Evolutionary conservation across 1,140 invertebrate genomes (phyloP).

Genomic region (Megalonaias nervosa): DNA sequence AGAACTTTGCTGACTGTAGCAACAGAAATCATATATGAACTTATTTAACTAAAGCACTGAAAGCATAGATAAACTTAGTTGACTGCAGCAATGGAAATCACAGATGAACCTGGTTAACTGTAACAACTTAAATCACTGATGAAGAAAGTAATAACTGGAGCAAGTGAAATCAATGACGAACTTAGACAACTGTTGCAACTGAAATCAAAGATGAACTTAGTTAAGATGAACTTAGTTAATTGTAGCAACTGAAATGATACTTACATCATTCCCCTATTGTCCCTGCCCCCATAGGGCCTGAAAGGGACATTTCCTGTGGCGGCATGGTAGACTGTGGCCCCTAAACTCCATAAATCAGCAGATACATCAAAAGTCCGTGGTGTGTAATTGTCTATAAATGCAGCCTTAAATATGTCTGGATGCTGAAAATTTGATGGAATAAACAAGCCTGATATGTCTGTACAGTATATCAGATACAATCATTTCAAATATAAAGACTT

Average conservation of each 20-base stretch:
- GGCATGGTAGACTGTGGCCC: conserved; percentile 96
- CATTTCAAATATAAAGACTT: neutral
- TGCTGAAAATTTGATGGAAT: conserved; percentile 74
- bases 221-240: too few relatives aligned
- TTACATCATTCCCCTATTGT: conserved; percentile 28
- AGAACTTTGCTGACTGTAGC: too few relatives aligned
- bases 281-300: conserved; percentile 22
- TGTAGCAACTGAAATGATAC: neutral
- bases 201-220: too few relatives aligned
- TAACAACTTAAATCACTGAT: too few relatives aligned
- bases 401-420: conserved; percentile 96
- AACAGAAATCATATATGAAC: too few relatives aligned
- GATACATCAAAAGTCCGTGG: conserved; percentile 91
- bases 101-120: too few relatives aligned
- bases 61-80: too few relatives aligned
- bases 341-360: conserved; percentile 96
- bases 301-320: conserved; percentile 84
- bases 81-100: too few relatives aligned
- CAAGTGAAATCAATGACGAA: too few relatives aligned
- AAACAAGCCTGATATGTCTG: neutral
- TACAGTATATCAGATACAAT: neutral
- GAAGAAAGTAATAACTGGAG: too few relatives aligned
- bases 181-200: too few relatives aligned
- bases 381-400: conserved; percentile 87
- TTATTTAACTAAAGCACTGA: too few relatives aligned